Percentiles rank a stretch among this genome's conserved stretches.
Conservation (phyloP, 2,113 vertebrate genomes). For the Otus sunia region DNA sequence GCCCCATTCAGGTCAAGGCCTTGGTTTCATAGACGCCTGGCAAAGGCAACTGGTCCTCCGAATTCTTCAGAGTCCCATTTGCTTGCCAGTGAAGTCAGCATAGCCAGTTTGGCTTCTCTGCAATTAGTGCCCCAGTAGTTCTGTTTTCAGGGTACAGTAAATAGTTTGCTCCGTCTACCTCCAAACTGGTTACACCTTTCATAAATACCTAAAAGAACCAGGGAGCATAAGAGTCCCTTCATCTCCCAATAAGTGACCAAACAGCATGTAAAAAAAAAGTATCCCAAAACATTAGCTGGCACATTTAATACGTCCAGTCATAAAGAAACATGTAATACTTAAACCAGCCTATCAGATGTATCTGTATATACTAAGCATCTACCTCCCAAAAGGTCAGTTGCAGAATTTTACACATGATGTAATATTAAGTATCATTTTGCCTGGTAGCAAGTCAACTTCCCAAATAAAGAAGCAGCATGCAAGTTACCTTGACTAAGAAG, state of each 20-base stretch:
- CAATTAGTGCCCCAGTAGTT: not conserved
- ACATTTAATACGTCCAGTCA: not conserved
- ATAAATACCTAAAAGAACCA: not conserved
- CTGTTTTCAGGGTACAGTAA: not conserved
- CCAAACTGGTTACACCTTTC: not conserved
- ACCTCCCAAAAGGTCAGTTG: not conserved
- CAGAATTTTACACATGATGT: not conserved
- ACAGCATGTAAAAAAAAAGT: not conserved
- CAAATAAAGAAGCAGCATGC: not conserved
- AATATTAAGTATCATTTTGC: not conserved
- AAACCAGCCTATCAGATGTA: not conserved
- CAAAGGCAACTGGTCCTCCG: not conserved
- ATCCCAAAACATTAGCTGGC: not conserved
- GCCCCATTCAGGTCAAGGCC: not conserved
- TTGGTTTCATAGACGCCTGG: not conserved
- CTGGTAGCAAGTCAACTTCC: not conserved
- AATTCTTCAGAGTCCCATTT: not conserved
- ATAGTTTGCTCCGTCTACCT: not conserved
- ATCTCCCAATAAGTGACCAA: not conserved
- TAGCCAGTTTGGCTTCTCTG: not conserved
- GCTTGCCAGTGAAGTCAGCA: not conserved
- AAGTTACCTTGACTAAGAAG: conserved; percentile 87
- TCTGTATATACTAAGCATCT: not conserved
- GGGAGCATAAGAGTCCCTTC: not conserved
- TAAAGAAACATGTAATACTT: not conserved